Evolutionary conservation across 2,797 vertebrate species (phyloP).

Genomic region (Falco rusticolus): DNA sequence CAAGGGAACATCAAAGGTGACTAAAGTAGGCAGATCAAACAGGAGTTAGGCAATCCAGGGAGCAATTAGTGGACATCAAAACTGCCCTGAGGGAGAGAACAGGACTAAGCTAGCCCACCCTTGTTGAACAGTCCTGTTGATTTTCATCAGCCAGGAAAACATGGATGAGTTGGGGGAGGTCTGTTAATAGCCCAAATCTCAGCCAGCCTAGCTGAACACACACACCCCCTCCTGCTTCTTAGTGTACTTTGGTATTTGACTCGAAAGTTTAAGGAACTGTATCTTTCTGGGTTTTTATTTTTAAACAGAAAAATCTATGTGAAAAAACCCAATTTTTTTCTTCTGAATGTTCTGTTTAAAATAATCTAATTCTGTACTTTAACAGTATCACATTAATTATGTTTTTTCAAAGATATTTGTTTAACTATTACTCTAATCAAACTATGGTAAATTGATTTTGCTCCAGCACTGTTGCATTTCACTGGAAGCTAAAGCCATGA

Average conservation of each 20-base stretch:
- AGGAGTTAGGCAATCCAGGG: constrained; percentile 5
- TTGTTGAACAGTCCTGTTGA: not conserved
- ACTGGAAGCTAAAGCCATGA: not conserved
- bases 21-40: constrained; percentile 23
- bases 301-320: not conserved
- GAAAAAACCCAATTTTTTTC: not conserved
- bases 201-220: not conserved
- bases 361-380: not conserved
- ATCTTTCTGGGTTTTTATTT: not conserved
- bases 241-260: not conserved
- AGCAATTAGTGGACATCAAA: constrained; percentile 42
- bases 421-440: not conserved
- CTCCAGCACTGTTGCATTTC: not conserved
- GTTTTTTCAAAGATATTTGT: not conserved
- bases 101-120: constrained; percentile 8
- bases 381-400: not conserved
- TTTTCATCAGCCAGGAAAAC: not conserved
- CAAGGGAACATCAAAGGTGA: constrained; percentile 48
- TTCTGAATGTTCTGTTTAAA: not conserved
- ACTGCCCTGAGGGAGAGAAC: constrained; percentile 1
- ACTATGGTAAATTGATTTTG: not conserved
- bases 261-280: not conserved
- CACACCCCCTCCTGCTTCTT: not conserved
- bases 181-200: not conserved
- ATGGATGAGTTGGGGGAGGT: not conserved